Percentiles rank a stretch among this genome's conserved stretches.
Evolutionary conservation across 2,888 invertebrate genomes (phyloP).

Genomic region (Lymantria dispar): DNA sequence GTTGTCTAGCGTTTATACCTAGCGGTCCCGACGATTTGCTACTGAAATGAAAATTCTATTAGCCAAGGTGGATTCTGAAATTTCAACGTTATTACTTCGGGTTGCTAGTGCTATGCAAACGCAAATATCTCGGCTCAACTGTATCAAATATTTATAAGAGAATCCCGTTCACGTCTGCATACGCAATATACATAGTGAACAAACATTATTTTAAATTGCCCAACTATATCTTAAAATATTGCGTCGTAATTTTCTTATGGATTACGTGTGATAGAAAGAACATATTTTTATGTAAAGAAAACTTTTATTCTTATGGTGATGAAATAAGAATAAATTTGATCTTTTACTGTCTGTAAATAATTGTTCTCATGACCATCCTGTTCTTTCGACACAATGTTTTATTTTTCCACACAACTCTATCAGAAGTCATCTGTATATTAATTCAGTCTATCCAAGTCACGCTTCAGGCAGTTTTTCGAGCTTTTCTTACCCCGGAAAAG

Average conservation of each 20-base stretch:
- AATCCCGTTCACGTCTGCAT: constrained; percentile 52
- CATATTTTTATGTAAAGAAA: neutral
- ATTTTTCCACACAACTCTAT: no score
- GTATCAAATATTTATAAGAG: constrained; percentile 72
- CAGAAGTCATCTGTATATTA: no score
- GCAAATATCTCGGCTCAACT: constrained; percentile 56
- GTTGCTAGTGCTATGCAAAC: constrained; percentile 39
- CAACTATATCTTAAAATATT: constrained; percentile 30
- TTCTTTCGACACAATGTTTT: no score
- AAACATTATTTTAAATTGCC: constrained; percentile 50
- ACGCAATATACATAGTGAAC: constrained; percentile 46
- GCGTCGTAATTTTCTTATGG: constrained; percentile 42
- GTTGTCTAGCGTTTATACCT: constrained; percentile 26
- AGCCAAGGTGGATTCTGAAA: constrained; percentile 42
- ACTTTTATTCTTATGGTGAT: no score
- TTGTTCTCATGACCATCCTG: no score
- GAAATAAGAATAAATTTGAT: no score
- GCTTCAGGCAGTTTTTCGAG: no score
- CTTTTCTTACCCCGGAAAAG: no score
- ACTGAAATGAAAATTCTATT: constrained; percentile 63
- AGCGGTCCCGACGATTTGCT: constrained; percentile 41
- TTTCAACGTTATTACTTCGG: constrained; percentile 50
- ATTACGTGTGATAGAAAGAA: constrained; percentile 10
- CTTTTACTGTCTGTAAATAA: no score
- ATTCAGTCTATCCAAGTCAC: no score